phyloP scores from a whole-genome alignment of 2,888 invertebrate species.

The Dasypogon diadema region DNA sequence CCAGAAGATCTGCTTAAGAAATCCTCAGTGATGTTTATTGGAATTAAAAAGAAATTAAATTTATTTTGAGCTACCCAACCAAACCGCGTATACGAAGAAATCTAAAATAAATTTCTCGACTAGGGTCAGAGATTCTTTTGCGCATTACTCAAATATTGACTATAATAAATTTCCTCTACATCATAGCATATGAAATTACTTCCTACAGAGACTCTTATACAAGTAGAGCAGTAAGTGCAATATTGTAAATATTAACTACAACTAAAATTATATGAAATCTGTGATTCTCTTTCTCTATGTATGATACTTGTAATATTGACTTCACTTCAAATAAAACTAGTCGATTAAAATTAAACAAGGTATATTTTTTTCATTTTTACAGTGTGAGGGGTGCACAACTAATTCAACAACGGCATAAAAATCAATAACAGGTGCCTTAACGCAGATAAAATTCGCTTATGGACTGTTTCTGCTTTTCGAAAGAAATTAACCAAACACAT shows the following conservation, averaged over 20 bases:
- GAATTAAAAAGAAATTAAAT: no score
- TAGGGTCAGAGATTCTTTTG: no score
- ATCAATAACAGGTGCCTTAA: conserved; percentile 5
- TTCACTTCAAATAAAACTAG: conserved; percentile 31
- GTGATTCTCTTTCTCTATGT: conserved; percentile 48
- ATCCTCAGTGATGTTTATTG: no score
- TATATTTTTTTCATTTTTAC: background rate
- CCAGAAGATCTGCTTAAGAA: no score
- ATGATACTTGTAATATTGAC: conserved; percentile 32
- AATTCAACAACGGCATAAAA: no score
- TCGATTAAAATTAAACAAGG: background rate
- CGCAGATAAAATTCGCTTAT: background rate
- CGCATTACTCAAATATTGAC: no score
- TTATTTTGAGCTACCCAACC: no score
- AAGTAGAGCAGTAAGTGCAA: background rate
- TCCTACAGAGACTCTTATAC: background rate
- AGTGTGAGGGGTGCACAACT: no score
- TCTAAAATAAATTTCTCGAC: background rate
- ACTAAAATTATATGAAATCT: conserved; percentile 36
- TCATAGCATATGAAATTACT: background rate
- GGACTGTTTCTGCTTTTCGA: background rate
- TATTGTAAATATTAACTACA: conserved; percentile 12
- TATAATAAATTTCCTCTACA: no score
- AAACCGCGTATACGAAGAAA: background rate
- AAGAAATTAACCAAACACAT: background rate